Evolutionary conservation across 2,888 invertebrate species (phyloP).

Genomic region (Aphidoletes aphidimyza): DNA sequence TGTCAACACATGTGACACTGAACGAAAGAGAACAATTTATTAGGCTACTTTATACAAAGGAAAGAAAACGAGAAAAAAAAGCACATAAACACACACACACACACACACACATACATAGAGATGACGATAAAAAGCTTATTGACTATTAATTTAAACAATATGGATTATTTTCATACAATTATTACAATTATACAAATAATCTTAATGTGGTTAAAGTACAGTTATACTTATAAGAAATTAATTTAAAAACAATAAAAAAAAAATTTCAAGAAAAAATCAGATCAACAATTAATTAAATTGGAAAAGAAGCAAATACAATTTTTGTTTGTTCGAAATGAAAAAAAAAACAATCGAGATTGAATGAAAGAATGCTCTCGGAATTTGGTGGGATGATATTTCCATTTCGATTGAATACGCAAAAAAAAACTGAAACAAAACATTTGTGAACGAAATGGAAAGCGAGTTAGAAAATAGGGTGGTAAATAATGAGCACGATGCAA

Average conservation of each 20-base stretch:
- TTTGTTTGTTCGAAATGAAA: too few species aligned
- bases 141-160: constrained; percentile 34
- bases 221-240: neutral
- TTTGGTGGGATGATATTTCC: too few species aligned
- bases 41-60: neutral
- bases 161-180: constrained; percentile 48
- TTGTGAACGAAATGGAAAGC: neutral
- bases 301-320: too few species aligned
- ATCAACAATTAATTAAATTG: too few species aligned
- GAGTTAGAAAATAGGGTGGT: neutral
- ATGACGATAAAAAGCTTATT: constrained; percentile 39
- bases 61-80: neutral
- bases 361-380: too few species aligned
- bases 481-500: neutral
- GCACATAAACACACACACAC: neutral
- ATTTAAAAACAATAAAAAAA: neutral
- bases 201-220: constrained; percentile 1
- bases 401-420: neutral
- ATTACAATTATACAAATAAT: constrained; percentile 12
- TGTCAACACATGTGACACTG: too few species aligned
- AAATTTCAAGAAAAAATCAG: too few species aligned
- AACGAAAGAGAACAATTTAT: too few species aligned
- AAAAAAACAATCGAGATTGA: too few species aligned
- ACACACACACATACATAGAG: too few species aligned
- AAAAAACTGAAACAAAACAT: neutral